A percentile compares a stretch with the other conserved stretches of the same genome.
Conservation (phyloP, 2,113 vertebrate genomes). For the Platycercus adscitus region DNA sequence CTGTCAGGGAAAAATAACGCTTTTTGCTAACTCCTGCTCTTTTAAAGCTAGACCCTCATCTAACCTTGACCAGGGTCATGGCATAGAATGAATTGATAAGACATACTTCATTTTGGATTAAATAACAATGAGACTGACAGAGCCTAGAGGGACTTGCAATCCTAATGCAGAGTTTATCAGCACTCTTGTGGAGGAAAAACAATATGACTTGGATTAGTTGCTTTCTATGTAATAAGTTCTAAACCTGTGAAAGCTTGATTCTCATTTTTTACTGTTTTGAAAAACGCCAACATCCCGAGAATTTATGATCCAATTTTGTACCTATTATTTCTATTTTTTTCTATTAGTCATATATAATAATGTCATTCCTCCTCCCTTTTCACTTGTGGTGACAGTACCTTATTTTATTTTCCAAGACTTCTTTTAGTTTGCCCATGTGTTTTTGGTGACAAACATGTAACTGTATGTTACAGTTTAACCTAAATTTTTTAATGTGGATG, state of each 20-base stretch:
- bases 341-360: background rate
- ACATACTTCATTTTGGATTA: slow-evolving; percentile 55
- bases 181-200: background rate
- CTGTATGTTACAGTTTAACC: background rate
- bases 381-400: background rate
- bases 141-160: slow-evolving; percentile 4
- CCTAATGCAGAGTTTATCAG: slow-evolving; percentile 25
- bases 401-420: background rate
- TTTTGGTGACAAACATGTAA: background rate
- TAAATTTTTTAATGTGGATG: background rate
- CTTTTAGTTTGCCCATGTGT: background rate
- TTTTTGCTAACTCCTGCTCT: background rate
- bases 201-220: background rate
- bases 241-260: background rate
- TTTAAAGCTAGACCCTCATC: background rate
- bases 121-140: slow-evolving; percentile 9
- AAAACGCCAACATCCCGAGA: background rate
- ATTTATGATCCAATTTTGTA: background rate
- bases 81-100: slow-evolving; percentile 55
- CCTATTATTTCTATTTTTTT: background rate
- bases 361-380: background rate
- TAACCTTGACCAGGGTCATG: slow-evolving; percentile 43
- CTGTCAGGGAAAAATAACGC: background rate
- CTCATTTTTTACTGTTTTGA: background rate
- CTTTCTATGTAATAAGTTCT: background rate